A percentile compares a stretch with the other conserved stretches of the same genome.
Evolutionary conservation across 2,113 vertebrate genomes (phyloP).

Genomic region (Oplegnathus fasciatus): DNA sequence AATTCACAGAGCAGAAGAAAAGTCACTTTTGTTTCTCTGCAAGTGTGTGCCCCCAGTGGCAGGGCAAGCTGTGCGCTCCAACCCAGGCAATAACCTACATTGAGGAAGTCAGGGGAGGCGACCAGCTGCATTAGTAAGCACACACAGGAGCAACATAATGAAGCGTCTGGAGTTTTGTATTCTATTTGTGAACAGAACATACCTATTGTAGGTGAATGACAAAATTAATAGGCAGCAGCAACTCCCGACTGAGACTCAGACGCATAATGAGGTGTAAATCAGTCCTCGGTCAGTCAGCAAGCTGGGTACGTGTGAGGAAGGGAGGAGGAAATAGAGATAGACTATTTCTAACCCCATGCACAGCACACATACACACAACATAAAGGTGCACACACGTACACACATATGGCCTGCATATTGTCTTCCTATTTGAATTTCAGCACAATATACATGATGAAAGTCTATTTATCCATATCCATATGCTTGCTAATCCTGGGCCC

Average conservation of each 20-base stretch:
- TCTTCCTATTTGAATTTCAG: slow-evolving; percentile 18
- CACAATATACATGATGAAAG: neutral
- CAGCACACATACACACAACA: slow-evolving; percentile 13
- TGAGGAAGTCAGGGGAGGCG: slow-evolving; percentile 63
- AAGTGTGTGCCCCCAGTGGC: slow-evolving; percentile 45
- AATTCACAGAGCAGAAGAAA: slow-evolving; percentile 36
- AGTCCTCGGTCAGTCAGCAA: slow-evolving; percentile 67
- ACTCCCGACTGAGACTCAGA: slow-evolving; percentile 66
- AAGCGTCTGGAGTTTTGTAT: slow-evolving; percentile 81
- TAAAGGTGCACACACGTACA: neutral
- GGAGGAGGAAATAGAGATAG: slow-evolving; percentile 28
- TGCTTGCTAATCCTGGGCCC: neutral
- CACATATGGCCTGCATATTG: slow-evolving; percentile 1
- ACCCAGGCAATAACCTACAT: slow-evolving; percentile 75
- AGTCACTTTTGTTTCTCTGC: slow-evolving; percentile 49
- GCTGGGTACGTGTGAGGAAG: slow-evolving; percentile 24
- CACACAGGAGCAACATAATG: slow-evolving; percentile 74
- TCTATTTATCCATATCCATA: neutral
- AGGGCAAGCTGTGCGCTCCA: slow-evolving; percentile 19
- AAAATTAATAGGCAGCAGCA: slow-evolving; percentile 79
- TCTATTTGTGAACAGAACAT: slow-evolving; percentile 81
- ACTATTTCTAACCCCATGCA: neutral
- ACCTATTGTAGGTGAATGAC: slow-evolving; percentile 77
- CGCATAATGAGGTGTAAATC: slow-evolving; percentile 76
- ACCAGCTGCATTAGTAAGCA: slow-evolving; percentile 70